Base-by-base conservation (phyloP, 2,888 invertebrate species). In the Cephus runcator region DNA sequence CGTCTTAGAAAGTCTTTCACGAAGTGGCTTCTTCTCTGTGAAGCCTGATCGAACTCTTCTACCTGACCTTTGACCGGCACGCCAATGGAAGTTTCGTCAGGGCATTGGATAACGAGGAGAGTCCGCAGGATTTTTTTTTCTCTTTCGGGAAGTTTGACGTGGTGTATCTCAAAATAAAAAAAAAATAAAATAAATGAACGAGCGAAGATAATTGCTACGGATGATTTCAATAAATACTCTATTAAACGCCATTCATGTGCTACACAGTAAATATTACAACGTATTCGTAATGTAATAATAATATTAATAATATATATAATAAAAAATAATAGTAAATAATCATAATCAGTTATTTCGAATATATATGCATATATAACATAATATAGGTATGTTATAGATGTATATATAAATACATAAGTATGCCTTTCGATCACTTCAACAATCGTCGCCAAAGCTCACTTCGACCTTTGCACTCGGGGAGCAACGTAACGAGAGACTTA, bases 161-260 rank as follows among this genome's bases (percentile, higher is more conserved):
- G 4, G 40, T 33, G 75, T 1, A 33, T 23, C 15, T n/a, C 12
- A 33, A 15, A 68, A 6, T 15, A 15, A 15, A 40, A 15, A 40
- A 4, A 40, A 40, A 15, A 40, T 6, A 1, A 40, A 15, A 4
- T 40, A 1, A 40, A 40, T 15, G 15, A 40, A 40, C 40, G 2
- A 40, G 6, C 0, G 15, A 40, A 40, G 30, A 30, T 69, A 12
- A 33, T 69, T 6, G 30, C 33, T 30, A 69, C 80, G 76, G 79
- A 78, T 85, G 82, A 83, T 84, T 84, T 86, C 86, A 87, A 85
- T 87, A 86, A 87, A 87, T 87, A 85, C 82, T 87, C 87, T 87
- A 87, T 87, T 86, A 85, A 87, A 85, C 83, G 82, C 81, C 85
- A 84, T 82, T 84, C 77, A 86, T 81, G 81, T 83, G 82, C 85